phyloP scores from a whole-genome alignment of 2,113 vertebrate genomes.

The Sinosuthora webbiana region DNA sequence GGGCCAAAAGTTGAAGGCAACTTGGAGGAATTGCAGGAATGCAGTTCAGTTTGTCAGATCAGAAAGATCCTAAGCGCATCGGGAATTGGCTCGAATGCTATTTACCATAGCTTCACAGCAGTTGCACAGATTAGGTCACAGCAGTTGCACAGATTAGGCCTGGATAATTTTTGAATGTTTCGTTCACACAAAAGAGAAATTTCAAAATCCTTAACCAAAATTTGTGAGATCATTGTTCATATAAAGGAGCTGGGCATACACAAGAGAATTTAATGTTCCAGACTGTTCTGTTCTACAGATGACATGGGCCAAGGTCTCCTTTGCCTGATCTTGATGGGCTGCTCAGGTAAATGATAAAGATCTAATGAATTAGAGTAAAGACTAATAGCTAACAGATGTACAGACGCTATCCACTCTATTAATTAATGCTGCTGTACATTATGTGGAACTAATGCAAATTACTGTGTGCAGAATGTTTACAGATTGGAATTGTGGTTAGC shows the following conservation, averaged over 20 bases:
- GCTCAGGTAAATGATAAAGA: conserved; percentile 62
- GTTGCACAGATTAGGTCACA: background rate
- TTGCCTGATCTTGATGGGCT: conserved; percentile 2
- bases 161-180: background rate
- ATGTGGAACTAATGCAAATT: conserved; percentile 53
- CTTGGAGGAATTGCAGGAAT: conserved; percentile 7
- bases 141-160: background rate
- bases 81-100: background rate
- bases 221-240: background rate
- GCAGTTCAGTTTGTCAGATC: background rate
- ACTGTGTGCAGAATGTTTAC: conserved; percentile 40
- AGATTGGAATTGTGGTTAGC: conserved; percentile 6
- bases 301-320: conserved; percentile 23
- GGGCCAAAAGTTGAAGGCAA: background rate
- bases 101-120: background rate
- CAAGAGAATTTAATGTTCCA: background rate
- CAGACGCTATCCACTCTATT: conserved; percentile 36
- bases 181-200: background rate
- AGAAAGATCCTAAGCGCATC: background rate
- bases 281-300: background rate
- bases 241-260: background rate
- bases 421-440: conserved; percentile 55
- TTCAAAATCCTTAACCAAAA: background rate
- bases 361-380: conserved; percentile 52
- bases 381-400: conserved; percentile 57